These are phyloP conservation scores for Cacatua alba DNA, from an alignment of 2,113 vertebrate species.

Conservation along the genomic window DNA sequence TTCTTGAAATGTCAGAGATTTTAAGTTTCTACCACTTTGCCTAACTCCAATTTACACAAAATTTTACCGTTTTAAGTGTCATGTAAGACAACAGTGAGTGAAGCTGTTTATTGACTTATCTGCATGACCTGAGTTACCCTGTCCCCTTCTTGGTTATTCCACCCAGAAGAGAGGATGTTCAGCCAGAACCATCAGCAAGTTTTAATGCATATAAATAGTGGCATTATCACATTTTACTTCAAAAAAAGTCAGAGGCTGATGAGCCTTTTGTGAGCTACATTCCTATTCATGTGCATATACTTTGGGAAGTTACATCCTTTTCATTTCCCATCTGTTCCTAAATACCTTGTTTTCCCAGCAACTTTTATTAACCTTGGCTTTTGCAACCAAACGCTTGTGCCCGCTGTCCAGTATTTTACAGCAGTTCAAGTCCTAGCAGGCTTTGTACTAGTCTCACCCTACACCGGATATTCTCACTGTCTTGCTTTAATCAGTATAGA, in stretches of 20 bases:
- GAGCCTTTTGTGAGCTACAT: background rate
- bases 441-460: background rate
- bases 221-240: background rate
- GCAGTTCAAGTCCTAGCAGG: background rate
- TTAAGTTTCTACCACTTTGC: background rate
- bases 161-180: background rate
- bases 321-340: background rate
- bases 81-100: background rate
- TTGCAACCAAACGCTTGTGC: background rate
- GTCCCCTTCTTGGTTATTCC: background rate
- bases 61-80: background rate
- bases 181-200: background rate
- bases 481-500: background rate
- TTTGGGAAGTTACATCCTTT: background rate
- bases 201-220: background rate
- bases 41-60: background rate
- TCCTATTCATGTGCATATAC: accelerated
- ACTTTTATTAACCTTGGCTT: background rate
- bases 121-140: background rate
- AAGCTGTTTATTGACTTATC: background rate
- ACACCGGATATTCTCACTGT: background rate
- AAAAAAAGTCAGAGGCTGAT: background rate
- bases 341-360: background rate
- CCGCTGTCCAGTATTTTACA: background rate
- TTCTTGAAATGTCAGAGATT: background rate